These are phyloP conservation scores for Emydura subglobosa DNA, from an alignment of 2,113 vertebrate genomes.

Conservation along the genomic window DNA sequence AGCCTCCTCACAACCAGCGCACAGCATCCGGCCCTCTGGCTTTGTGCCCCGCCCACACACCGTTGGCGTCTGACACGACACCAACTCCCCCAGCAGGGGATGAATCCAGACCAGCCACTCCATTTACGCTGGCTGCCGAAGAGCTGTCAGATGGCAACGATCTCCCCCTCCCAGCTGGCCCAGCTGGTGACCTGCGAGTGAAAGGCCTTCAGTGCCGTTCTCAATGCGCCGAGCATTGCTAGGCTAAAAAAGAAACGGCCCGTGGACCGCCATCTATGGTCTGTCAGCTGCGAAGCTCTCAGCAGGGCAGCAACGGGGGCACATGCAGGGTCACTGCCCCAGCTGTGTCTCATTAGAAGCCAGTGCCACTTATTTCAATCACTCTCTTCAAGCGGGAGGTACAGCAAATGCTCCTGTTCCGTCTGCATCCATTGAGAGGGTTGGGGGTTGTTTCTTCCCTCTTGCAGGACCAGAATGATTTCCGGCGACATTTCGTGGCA, in stretches of 20 bases:
- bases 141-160: not conserved
- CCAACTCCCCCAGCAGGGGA: too few relatives aligned
- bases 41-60: too few relatives aligned
- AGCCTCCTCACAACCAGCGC: too few relatives aligned
- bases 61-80: not conserved
- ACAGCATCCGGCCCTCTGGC: too few relatives aligned
- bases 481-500: not conserved
- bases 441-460: accelerated
- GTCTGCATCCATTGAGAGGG: not conserved
- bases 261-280: not conserved
- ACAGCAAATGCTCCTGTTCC: accelerated
- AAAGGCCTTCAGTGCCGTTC: not conserved
- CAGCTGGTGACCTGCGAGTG: too few relatives aligned
- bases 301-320: not conserved
- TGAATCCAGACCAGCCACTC: not conserved
- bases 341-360: not conserved
- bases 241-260: too few relatives aligned
- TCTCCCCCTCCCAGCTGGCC: not conserved
- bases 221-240: too few relatives aligned
- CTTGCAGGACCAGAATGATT: not conserved
- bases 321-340: accelerated
- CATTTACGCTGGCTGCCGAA: not conserved
- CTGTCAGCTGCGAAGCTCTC: not conserved
- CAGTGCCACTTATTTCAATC: not conserved
- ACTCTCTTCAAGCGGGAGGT: not conserved